Evolutionary conservation across 2,797 vertebrate genomes (phyloP), one percentile per base, ranked within the genome.

Genomic region (Discoglossus pictus): DNA sequence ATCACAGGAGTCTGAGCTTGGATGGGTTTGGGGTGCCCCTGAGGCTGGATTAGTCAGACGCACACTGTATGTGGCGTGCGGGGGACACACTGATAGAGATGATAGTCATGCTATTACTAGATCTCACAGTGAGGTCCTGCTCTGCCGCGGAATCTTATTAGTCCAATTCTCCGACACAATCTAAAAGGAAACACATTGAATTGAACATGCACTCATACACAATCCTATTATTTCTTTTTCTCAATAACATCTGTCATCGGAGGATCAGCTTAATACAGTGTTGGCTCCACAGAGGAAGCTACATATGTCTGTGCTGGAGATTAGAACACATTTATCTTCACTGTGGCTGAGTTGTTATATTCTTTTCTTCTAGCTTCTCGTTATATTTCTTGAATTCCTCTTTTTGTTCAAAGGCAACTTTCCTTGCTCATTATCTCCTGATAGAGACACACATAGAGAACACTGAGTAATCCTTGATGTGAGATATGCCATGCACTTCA

Each of bases 111-210:
- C 17, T 46, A 20, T 16, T 21, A 21, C 15, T 53, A 18, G 27
- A 53, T 53, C 36, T 53, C 50, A 17, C 16, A 53, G 50, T 35
- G 50, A 9, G 4, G 50, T 53, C 15, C 34, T 51, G 20, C n/a
- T n/a, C n/a, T n/a, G n/a, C 27, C 4, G 27, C 8, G 8, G 27
- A 31, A 8, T 31, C 4, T 31, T 31, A 31, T 31, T 8, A 31
- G 27, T 20, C 7, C 16, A 11, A 34, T 71, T 46, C 46, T 58
- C 35, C 21, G 40, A 1, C 44, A 27, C 1, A 36, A 70, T 56
- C 43, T 58, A 17, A 62, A 75, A 72, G 44, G 20, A 13, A 39
- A 34, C 42, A 36, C 39, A 40, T 21, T 18, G 36, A 4, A 67
- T 48, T 44, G 53, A 50, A 47, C 51, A 54, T 11, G 36, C 65